phyloP scores from a whole-genome alignment of 2,888 invertebrate genomes.

The Ctena decussata region DNA sequence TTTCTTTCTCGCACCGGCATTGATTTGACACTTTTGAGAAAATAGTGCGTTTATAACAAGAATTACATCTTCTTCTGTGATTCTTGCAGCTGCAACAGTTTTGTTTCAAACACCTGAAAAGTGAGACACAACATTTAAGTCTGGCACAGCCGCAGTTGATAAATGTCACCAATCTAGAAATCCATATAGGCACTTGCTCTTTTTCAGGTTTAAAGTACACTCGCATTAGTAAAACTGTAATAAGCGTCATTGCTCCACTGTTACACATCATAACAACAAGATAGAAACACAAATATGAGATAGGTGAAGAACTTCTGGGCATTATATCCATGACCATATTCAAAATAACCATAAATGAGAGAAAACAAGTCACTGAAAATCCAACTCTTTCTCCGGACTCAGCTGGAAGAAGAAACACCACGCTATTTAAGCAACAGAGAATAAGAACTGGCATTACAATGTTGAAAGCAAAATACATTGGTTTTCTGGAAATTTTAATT shows the following conservation, averaged over 20 bases:
- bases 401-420: slow-evolving; percentile 31
- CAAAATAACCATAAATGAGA: slow-evolving; percentile 30
- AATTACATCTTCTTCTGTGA: neutral
- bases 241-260: slow-evolving; percentile 36
- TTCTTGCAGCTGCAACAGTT: neutral
- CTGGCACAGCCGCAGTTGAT: neutral
- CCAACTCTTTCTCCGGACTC: slow-evolving; percentile 37
- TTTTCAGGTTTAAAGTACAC: slow-evolving; percentile 33
- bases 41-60: too few relatives aligned
- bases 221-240: slow-evolving; percentile 36
- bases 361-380: slow-evolving; percentile 37
- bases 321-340: slow-evolving; percentile 31
- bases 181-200: slow-evolving; percentile 22
- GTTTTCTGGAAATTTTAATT: slow-evolving; percentile 28
- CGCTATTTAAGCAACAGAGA: slow-evolving; percentile 15
- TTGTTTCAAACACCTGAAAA: neutral
- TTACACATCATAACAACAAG: slow-evolving; percentile 43
- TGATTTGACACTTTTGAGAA: too few relatives aligned
- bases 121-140: neutral
- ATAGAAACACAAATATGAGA: slow-evolving; percentile 8
- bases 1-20: too few relatives aligned
- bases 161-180: slow-evolving; percentile 20
- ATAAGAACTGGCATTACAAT: slow-evolving; percentile 27
- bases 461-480: slow-evolving; percentile 34
- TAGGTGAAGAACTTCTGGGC: slow-evolving; percentile 11